Evolutionary conservation across 1,140 invertebrate species (phyloP), one percentile per base, ranked within the genome.

Genomic region (Teleogryllus occipitalis): DNA sequence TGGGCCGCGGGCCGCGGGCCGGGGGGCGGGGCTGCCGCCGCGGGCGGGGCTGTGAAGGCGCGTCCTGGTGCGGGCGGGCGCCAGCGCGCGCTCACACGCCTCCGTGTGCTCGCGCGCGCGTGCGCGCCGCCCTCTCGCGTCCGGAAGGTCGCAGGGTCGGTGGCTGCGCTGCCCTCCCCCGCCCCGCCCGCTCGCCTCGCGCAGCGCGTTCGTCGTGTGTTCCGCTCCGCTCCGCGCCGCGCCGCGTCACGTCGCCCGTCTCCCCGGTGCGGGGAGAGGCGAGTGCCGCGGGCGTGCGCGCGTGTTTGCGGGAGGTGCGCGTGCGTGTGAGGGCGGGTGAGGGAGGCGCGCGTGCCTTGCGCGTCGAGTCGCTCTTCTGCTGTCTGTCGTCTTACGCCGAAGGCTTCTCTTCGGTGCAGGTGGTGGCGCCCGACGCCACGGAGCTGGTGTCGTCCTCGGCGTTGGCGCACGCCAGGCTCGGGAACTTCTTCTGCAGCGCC

Each of bases 401-500:
- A 82, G 90, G 90, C 81, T 91, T 90, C 79, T 87, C 87, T 7
- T 86, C 85, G 22, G 84, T 82, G 54, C 85, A 82, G 0, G 85
- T 86, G 0, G 85, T 87, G 8, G 84, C 85, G 21, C 85, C 85
- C 15, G 85, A 86, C 10, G 87, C 89, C 21, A 89, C 89, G 6
- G 90, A 89, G 78, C 86, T 86, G 54, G 85, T 84, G 73, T 91
- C 91, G 74, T 88, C 88, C 7, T 81, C 79, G 27, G 80, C 80
- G 12, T 80, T 78, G 15, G 83, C 79, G 83, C 92, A 92, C 15
- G 89, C 88, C 82, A 93, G 86, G 81, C 89, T 90, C 81, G 93
- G 93, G 85, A 93, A 93, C 85, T 90, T 93, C 85, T 91, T 88
- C 81, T 90, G 88, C 74, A 95, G 85, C 74, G 92, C 93, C 81